Evolutionary conservation across 2,888 invertebrate genomes (phyloP), one percentile per base, ranked within the genome.

Genomic region (Chaitophorus viminalis): DNA sequence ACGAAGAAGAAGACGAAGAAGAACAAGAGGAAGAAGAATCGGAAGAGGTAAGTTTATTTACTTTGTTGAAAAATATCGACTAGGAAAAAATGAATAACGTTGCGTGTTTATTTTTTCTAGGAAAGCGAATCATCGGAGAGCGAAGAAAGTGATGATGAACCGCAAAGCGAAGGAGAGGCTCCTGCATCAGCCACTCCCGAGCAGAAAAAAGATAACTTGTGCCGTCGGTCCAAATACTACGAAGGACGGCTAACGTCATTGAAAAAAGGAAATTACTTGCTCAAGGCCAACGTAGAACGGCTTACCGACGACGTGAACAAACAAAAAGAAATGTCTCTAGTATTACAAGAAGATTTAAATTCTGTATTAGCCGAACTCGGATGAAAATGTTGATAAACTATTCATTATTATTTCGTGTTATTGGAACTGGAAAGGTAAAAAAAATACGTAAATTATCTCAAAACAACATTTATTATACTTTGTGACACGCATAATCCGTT

Each of bases 201-300:
- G 1, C 94, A 94, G 88, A 94, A 94, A 91, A 95, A 94, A 90
- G 93, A 93, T 4, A 95, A 95, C 90, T 92, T 95, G 33, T 92
- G 93, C 21, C 89, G 89, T 77, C 89, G 91, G 90, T 90, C 94
- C 3, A 96, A 95, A 91, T 93, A 95, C 84, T 95, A 97, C 91
- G 97, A 97, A 91, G 94, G 94, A 79, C 93, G 95, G 89, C 92
- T 97, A 18, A 93, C 94, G 70, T 96, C 96, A 0, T 92, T 97
- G 90, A 96, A 96, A 92, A 97, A 97, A 91, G 96, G 97, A 90
- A 97, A 97, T 91, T 95, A 96, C 89, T 93, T 97, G 90, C 93
- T 97, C 21, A 96, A 96, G 92, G 95, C 97, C 0, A 97, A 97
- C 91, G 96, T 97, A 0, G 97, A 97, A 91, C 93, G 96, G 90